Evolutionary conservation across 1,140 invertebrate genomes (phyloP), one percentile per base, ranked within the genome.

Genomic region (Drosophila rufa): DNA sequence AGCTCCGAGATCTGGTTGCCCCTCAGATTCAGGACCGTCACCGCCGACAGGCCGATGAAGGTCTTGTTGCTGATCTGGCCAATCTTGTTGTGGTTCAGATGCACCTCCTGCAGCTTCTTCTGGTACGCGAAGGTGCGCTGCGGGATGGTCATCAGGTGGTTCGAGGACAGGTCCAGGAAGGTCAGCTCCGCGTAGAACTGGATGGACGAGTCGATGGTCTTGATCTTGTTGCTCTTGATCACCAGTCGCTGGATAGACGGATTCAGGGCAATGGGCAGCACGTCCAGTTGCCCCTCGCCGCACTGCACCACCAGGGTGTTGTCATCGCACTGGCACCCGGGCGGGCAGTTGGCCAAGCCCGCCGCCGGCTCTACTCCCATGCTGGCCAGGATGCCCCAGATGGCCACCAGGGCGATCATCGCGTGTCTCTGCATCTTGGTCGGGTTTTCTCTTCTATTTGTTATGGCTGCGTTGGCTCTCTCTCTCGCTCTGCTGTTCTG

Each of bases 221-320:
- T 97, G 83, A 98, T 97, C 80, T 95, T 95, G 92, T 98, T 98
- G 89, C 96, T 97, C 77, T 95, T 95, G 27, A 98, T 95, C 57
- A 97, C 95, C 71, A 98, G 94, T 9, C 96, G 94, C 91, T 97
- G 96, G 61, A 98, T 97, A 60, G 96, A 96, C 5, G 98, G 98
- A 93, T 98, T 98, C 53, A 98, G 93, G 0, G 97, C 97, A 77
- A 98, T 98, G 30, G 97, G 98, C 48, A 98, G 95, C 30, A 98
- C 96, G 92, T 98, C 97, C 64, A 98, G 94, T 77, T 96, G 97
- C 75, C 96, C 97, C 82, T 96, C 95, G 76, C 97, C 95, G 92
- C 98, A 98, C 48, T 96, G 95, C 3, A 98, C 97, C 11, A 97
- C 95, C 48, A 98, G 94, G 0, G 95, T 97, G 55, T 97, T 96